Evolutionary conservation across 2,888 invertebrate genomes (phyloP), one percentile per base, ranked within the genome.

Genomic region (Drosophila prostipennis): DNA sequence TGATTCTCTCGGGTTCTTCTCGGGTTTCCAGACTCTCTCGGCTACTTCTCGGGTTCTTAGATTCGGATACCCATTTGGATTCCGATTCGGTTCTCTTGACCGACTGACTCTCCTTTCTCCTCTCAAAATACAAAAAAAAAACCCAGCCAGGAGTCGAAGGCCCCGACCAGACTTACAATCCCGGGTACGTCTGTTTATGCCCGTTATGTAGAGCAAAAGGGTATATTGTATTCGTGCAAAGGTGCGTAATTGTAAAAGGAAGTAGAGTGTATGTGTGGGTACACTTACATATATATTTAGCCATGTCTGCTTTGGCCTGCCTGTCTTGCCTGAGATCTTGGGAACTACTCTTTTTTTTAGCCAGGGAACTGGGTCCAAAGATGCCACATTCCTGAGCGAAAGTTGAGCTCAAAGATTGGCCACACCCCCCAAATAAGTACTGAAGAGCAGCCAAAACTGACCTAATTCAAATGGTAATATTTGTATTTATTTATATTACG

Each of bases 161-260:
- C 29, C 29, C 46, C 46, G 14, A 48, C 48, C 32, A 32, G 48
- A 16, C 6, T 11, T 7, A 19, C 32, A 32, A 34, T 48, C 32
- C 32, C 32, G 48, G 32, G 48, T 48, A 48, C 16, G 32, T 34
- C 48, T 48, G 48, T 48, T 48, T 48, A 46, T 32, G 43, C 23
- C 43, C 13, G 43, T 26, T 26, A 43, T 26, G 23, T 43, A 23
- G 43, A 43, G 42, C 42, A 42, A 42, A 19, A 42, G 42, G 42
- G 19, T 42, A 42, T 42, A 42, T 42, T 42, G 19, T 42, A 42
- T 42, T 42, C 42, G 42, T 42, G 42, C 42, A 42, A 42, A 42
- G 42, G 42, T 42, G 42, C 42, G 42, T 42, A 42, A 42, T 42
- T 42, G 42, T 42, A 42, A 42, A 42, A 16, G 42, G 19, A 42